A percentile compares a stretch with the other conserved stretches of the same genome.
Conservation (phyloP, 2,888 invertebrate species). For the Torymus tubicola region DNA sequence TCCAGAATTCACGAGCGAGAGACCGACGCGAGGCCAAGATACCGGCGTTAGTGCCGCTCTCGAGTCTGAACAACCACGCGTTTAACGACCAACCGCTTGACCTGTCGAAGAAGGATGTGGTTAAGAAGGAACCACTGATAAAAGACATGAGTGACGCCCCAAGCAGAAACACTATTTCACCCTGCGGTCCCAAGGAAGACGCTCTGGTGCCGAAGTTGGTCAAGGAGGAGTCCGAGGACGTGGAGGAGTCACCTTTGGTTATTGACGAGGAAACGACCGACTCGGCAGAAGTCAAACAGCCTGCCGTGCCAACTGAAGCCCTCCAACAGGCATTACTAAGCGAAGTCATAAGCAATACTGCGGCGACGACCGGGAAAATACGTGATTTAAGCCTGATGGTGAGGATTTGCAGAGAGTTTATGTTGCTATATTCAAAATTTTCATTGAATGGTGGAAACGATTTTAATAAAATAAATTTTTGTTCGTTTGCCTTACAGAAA, state of each 20-base stretch:
- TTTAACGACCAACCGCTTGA: constrained; percentile 89
- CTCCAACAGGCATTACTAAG: constrained; percentile 58
- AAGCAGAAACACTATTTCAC: constrained; percentile 68
- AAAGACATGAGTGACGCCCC: constrained; percentile 66
- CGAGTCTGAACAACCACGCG: constrained; percentile 66
- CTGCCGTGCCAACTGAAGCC: constrained; percentile 53
- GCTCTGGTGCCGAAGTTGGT: constrained; percentile 30
- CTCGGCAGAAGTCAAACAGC: constrained; percentile 64
- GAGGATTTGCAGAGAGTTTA: no score
- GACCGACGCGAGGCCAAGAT: constrained; percentile 83
- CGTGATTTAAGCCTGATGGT: no score
- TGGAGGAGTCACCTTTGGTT: constrained; percentile 73
- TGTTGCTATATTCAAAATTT: no score
- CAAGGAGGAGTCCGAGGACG: constrained; percentile 66
- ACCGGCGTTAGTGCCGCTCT: constrained; percentile 71
- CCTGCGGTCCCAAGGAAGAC: constrained; percentile 66
- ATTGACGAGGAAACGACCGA: constrained; percentile 74
- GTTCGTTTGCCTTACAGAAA: constrained; percentile 55
- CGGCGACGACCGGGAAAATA: no score
- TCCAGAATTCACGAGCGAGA: constrained; percentile 95
- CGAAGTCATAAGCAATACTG: no score
- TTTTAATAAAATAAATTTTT: constrained; percentile 3
- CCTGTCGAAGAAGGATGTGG: constrained; percentile 89
- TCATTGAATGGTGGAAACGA: no score
- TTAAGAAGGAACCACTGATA: constrained; percentile 64